Evolutionary conservation across 2,113 vertebrate genomes (phyloP), one percentile per base, ranked within the genome.

Genomic region (Thamnaconus septentrionalis): DNA sequence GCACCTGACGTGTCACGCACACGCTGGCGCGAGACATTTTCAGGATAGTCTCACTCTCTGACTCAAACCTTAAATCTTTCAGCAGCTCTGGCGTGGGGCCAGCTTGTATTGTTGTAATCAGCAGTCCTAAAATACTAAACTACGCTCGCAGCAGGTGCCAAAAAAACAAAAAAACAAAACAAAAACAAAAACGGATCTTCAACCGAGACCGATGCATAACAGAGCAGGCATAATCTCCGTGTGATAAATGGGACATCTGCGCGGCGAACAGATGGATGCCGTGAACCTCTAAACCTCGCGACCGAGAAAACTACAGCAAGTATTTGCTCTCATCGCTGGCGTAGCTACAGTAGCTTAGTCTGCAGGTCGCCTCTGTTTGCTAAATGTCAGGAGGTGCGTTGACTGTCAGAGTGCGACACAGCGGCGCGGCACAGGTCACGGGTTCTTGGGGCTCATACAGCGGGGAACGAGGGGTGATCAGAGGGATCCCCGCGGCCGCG

Each of bases 341-440:
- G 18, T 31, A 31, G 18, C 18, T 31, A 31, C 18, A 31, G 18
- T n/a, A 18, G 67, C 56, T 82, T 71, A 53, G 59, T 73, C 66
- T 70, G 51, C 53, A 31, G 39, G 52, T 55, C 64, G 47, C 53
- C 51, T 76, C 42, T 73, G 74, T 75, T 87, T 82, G 70, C 64
- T 73, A 78, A 88, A 87, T 86, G 81, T 83, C 85, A n/a, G n/a
- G n/a, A 86, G 69, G 60, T 80, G 73, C 79, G 47, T 48, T 48
- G 69, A 64, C 56, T 12, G 48, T 64, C 56, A 69, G 61, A 63
- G 61, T 42, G 46, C 50, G 66, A 48, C 18, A 31, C 18, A 2
- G 18, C 18, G 18, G 18, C 18, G 18, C 18, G 18, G 60, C 49
- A 56, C 73, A 69, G 76, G 76, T 76, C 74, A 66, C 61, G 55